These are phyloP conservation scores for Hirundo rustica DNA, from an alignment of 2,797 vertebrate species.

Conservation along the genomic window DNA sequence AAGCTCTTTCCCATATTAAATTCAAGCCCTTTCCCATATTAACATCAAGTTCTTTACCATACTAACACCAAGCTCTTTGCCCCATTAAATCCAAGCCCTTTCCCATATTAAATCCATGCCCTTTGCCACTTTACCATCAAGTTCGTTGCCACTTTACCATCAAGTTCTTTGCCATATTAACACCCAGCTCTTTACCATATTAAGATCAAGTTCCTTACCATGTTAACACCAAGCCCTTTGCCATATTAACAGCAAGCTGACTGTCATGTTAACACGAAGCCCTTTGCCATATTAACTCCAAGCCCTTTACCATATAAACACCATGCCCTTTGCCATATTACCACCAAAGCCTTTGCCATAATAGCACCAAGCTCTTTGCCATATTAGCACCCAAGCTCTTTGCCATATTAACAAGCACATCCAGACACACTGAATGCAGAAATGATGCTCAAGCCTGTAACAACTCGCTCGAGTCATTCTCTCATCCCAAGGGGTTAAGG, in stretches of 20 bases:
- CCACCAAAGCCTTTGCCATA: not conserved
- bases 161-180: not conserved
- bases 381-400: too few species aligned
- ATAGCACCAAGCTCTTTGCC: fast-evolving
- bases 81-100: not conserved
- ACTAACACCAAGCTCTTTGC: not conserved
- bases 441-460: not conserved
- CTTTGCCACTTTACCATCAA: not conserved
- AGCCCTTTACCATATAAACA: not conserved
- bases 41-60: too few species aligned
- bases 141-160: not conserved
- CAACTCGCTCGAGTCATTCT: not conserved
- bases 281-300: not conserved
- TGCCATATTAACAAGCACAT: not conserved
- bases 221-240: too few species aligned
- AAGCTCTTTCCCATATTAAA: not conserved
- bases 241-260: too few species aligned
- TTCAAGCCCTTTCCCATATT: too few species aligned
- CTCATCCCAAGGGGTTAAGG: not conserved
- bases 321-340: too few species aligned
- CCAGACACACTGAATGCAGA: not conserved
- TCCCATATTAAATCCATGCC: too few species aligned
- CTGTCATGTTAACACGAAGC: too few species aligned
- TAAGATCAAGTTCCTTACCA: too few species aligned
- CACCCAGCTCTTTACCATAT: not conserved